A percentile compares a stretch with the other conserved stretches of the same genome.
These are phyloP conservation scores for Anastrepha ludens DNA, from an alignment of 1,140 invertebrate genomes.

Conservation along the genomic window DNA sequence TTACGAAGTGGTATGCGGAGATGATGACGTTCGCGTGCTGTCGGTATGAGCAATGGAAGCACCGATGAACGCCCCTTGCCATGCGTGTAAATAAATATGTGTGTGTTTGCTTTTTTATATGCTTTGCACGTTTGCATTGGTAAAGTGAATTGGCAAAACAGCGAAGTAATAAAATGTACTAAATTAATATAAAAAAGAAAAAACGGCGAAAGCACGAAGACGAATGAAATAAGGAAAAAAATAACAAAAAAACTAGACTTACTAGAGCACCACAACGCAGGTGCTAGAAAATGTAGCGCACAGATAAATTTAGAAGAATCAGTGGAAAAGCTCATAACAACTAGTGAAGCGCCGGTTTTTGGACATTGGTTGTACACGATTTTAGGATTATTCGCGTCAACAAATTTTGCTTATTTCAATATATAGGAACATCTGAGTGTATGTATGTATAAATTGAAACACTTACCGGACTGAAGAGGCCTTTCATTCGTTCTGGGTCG, in stretches of 20 bases:
- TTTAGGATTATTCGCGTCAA: too few relatives aligned
- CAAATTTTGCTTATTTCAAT: too few relatives aligned
- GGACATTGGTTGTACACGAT: too few relatives aligned
- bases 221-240: not conserved
- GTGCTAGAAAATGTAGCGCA: not conserved
- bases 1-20: not conserved
- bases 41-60: not conserved
- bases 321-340: not conserved
- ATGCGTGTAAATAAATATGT: not conserved
- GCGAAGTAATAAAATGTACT: not conserved
- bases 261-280: not conserved
- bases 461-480: constrained; percentile 72
- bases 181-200: not conserved
- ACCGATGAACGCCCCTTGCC: constrained; percentile 12
- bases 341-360: too few relatives aligned
- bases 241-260: not conserved
- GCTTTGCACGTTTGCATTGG: not conserved
- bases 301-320: not conserved
- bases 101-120: not conserved
- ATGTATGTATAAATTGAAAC: not conserved
- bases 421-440: too few relatives aligned
- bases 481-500: constrained; percentile 69
- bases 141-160: not conserved
- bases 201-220: not conserved
- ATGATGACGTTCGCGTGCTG: not conserved